A percentile compares a stretch with the other conserved stretches of the same genome.
phyloP scores from a whole-genome alignment of 2,113 vertebrate genomes.

The Strix aluco region DNA sequence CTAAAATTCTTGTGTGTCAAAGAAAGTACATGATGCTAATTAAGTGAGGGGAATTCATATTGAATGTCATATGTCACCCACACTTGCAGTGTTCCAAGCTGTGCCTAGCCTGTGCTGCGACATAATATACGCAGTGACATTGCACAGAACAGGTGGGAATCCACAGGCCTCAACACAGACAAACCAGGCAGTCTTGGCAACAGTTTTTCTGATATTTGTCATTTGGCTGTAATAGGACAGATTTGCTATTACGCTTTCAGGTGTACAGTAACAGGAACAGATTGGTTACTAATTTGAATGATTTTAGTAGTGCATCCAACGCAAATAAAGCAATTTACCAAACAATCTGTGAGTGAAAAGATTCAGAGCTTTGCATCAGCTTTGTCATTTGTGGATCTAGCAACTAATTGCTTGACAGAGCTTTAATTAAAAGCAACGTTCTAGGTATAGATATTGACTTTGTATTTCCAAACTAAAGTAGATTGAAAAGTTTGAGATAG shows the following conservation, averaged over 20 bases:
- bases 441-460: not conserved
- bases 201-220: not conserved
- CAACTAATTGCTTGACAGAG: not conserved
- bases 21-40: not conserved
- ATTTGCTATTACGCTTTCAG: not conserved
- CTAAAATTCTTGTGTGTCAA: not conserved
- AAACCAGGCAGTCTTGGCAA: constrained; percentile 6
- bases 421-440: not conserved
- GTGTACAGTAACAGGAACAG: constrained; percentile 13
- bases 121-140: not conserved
- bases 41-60: not conserved
- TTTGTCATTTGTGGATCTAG: not conserved
- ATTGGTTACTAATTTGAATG: not conserved
- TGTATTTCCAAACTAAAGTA: not conserved
- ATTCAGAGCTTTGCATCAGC: not conserved
- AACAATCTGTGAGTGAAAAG: not conserved
- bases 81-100: constrained; percentile 12
- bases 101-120: not conserved
- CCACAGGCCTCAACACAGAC: not conserved
- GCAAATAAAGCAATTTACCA: constrained; percentile 1
- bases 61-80: constrained; percentile 7
- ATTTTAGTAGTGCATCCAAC: not conserved
- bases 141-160: constrained; percentile 43
- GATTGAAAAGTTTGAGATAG: not conserved
- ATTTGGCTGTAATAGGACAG: constrained; percentile 24